A percentile compares a stretch with the other conserved stretches of the same genome.
Conservation (phyloP, 2,113 vertebrate species). For the Perca schrenkii region DNA sequence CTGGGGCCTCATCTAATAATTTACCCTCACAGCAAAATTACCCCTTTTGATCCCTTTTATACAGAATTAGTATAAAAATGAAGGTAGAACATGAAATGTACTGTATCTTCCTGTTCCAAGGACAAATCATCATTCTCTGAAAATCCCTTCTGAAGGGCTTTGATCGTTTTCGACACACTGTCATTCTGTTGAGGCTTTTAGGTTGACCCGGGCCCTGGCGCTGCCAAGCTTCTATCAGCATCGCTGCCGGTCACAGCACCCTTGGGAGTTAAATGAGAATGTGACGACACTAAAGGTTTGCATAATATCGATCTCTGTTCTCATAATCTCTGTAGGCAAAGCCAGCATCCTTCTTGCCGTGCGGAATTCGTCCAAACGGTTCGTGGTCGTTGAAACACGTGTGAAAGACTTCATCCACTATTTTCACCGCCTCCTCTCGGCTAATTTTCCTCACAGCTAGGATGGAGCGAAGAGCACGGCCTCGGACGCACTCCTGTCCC, state of each 20-base stretch:
- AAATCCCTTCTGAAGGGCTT: conserved; percentile 37
- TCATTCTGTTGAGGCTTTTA: conserved; percentile 9
- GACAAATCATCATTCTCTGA: conserved; percentile 13
- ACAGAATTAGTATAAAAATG: conserved; percentile 32
- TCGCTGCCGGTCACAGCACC: conserved; percentile 1
- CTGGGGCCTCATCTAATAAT: conserved; percentile 8
- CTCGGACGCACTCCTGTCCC: conserved; percentile 90
- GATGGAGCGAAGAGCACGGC: conserved; percentile 93
- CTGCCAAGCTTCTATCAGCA: conserved; percentile 1
- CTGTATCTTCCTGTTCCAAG: conserved; percentile 1
- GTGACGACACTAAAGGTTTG: conserved; percentile 86
- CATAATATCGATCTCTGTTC: conserved; percentile 90
- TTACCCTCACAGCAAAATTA: conserved; percentile 26
- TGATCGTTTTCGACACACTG: conserved; percentile 9
- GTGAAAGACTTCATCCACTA: conserved; percentile 94
- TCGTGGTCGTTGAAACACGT: conserved; percentile 94
- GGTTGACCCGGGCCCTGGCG: background rate
- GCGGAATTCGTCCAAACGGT: conserved; percentile 95
- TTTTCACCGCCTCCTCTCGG: conserved; percentile 88
- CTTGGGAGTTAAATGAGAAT: background rate
- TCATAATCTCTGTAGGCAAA: conserved; percentile 91
- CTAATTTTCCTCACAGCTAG: conserved; percentile 93
- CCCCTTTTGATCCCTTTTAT: conserved; percentile 22
- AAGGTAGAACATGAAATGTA: conserved; percentile 36
- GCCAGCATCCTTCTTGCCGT: conserved; percentile 87